A percentile compares a stretch with the other conserved stretches of the same genome.
These are phyloP conservation scores for Cassiopea andromeda DNA, from an alignment of 30 jellyfish, hydroid and myxozoan genomes.

Conservation along the genomic window DNA sequence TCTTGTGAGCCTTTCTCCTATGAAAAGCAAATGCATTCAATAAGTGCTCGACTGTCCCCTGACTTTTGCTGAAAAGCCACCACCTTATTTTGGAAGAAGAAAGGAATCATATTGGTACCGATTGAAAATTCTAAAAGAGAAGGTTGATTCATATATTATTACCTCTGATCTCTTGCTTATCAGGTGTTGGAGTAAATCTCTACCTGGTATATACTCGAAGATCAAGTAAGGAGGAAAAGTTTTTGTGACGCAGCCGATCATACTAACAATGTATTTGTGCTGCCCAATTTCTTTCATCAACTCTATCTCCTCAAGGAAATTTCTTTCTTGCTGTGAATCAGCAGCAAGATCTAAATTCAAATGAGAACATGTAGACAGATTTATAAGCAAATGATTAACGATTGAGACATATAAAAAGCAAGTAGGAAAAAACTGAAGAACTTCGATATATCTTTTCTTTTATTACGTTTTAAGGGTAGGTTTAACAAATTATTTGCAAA, in stretches of 20 bases:
- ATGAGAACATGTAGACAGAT: no score
- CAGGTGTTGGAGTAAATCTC: conserved; percentile 88
- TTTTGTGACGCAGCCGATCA: conserved; percentile 90
- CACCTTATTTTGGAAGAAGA: background rate
- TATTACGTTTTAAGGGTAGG: no score
- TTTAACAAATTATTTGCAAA: no score
- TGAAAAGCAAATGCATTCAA: background rate
- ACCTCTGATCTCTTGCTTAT: conserved; percentile 91
- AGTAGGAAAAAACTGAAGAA: no score
- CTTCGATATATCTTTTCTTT: no score
- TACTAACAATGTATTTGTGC: conserved; percentile 88
- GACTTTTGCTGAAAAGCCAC: background rate
- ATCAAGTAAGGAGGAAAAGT: conserved; percentile 77
- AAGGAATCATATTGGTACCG: no score
- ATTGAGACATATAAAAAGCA: no score
- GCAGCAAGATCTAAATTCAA: background rate
- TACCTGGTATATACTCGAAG: conserved; percentile 89
- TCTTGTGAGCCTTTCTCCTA: background rate
- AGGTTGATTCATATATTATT: background rate
- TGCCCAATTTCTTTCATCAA: conserved; percentile 94
- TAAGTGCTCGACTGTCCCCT: no score
- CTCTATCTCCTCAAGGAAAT: conserved; percentile 84
- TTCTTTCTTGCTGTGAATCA: background rate
- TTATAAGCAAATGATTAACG: no score
- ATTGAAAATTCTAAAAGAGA: no score